Base-by-base conservation (phyloP, 2,888 invertebrate genomes). In the Epinotia bilunana region DNA sequence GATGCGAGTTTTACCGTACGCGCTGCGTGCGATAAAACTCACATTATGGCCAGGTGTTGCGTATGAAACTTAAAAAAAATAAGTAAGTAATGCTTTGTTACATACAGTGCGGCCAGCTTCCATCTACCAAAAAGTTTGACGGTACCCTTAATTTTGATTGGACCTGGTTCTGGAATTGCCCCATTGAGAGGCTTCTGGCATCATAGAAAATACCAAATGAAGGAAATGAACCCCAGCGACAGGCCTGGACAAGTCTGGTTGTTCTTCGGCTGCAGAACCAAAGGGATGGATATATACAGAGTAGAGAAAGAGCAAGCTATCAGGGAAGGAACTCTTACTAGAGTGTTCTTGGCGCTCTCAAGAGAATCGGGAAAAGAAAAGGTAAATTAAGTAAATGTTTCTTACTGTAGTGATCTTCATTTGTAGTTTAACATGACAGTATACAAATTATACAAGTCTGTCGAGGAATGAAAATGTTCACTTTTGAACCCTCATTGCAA, bases 171-270 rank as follows among this genome's bases (percentile, higher is more conserved):
- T 0, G 99, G 99, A 3, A 98, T 99, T 61, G 99, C 99, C 0
- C 99, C 99, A 0, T 99, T 99, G 90, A 95, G 98, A 86, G 97
- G 97, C 13, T 99, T 99, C 86, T 99, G 98, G 99, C 97, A 98
- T 85, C 98, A 99, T 83, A 95, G 97, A 76, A 85, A 86, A 76
- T 82, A 86, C 60, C 87, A 87, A 72, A 86, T 90, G 2, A 80
- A 84, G 53, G 81, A 85, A 62, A 79, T 83, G n/a, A 79, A 69
- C 23, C 74, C 80, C 1, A 81, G 79, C 11, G 73, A 83, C 16
- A 86, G 87, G 53, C 77, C 86, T 4, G 94, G 94, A 13, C 88
- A 90, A 79, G 96, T 97, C 83, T 97, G 97, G 95, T 88, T 98
- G 64, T 98, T 98, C 90, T 98, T 98, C 83, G 98, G 98, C 0